phyloP scores from a whole-genome alignment of 2,888 invertebrate species.

The Noctua pronuba region DNA sequence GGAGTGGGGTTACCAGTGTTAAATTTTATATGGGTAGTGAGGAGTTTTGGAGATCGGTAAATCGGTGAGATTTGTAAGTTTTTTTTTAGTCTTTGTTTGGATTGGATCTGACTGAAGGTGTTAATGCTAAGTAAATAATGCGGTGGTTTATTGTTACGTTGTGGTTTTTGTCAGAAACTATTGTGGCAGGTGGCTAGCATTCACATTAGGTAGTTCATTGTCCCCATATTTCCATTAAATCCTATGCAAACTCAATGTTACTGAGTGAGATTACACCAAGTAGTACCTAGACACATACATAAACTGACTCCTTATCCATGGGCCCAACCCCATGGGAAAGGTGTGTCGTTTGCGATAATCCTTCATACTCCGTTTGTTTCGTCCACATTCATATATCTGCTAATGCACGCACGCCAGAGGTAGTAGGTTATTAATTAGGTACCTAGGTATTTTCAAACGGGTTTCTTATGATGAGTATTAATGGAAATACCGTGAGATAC shows the following conservation, averaged over 20 bases:
- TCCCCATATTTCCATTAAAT: not conserved
- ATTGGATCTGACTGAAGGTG: constrained; percentile 37
- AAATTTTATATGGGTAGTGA: constrained; percentile 84
- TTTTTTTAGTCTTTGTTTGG: constrained; percentile 54
- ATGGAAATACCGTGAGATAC: too few relatives aligned
- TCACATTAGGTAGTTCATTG: not conserved
- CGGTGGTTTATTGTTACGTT: constrained; percentile 7
- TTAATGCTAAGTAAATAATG: constrained; percentile 28
- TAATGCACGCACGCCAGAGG: too few relatives aligned
- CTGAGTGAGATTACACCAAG: not conserved
- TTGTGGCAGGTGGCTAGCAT: not conserved
- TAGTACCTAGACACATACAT: not conserved
- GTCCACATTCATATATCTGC: not conserved
- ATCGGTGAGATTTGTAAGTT: constrained; percentile 60
- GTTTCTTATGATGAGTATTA: not conserved
- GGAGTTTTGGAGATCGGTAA: constrained; percentile 67
- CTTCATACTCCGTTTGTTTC: not conserved
- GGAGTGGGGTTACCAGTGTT: constrained; percentile 80
- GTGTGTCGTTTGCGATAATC: not conserved
- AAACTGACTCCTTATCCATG: too few relatives aligned
- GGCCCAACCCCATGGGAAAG: not conserved
- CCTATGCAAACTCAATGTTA: not conserved
- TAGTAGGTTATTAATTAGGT: too few relatives aligned
- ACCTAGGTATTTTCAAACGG: not conserved
- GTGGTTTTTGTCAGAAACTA: not conserved